Conservation (phyloP, 2,888 invertebrate species). For the Ennomos erosarius region DNA sequence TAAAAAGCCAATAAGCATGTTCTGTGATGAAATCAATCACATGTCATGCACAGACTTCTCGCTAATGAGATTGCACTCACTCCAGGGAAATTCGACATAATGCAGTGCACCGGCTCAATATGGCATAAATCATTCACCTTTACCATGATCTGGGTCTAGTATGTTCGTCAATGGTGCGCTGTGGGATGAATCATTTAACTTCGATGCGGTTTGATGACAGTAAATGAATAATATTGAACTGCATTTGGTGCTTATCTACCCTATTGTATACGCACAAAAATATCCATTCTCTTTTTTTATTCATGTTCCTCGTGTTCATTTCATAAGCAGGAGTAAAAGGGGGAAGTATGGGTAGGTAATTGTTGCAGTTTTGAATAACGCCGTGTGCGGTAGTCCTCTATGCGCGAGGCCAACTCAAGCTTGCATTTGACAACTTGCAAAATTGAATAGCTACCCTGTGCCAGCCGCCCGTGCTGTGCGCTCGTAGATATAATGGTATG, state of each 20-base stretch:
- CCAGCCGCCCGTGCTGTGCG: conserved; percentile 17
- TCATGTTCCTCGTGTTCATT: conserved; percentile 18
- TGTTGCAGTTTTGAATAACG: conserved; percentile 49
- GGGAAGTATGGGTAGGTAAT: conserved; percentile 32
- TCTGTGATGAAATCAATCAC: conserved; percentile 59
- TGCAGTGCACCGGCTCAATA: conserved; percentile 45
- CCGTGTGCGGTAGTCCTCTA: conserved; percentile 43
- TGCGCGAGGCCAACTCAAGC: conserved; percentile 46
- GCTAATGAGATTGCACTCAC: conserved; percentile 78
- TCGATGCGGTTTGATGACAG: conserved; percentile 3
- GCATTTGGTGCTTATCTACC: not conserved
- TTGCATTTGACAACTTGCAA: conserved; percentile 70
- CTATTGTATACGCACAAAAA: not conserved
- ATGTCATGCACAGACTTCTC: conserved; percentile 66
- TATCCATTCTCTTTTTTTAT: conserved; percentile 6
- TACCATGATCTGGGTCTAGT: conserved; percentile 66
- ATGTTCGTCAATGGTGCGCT: conserved; percentile 1
- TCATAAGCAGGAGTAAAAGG: not conserved
- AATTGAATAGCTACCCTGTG: conserved; percentile 61
- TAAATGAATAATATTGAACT: conserved; percentile 1
- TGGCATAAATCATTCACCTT: conserved; percentile 27
- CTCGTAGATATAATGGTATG: too few relatives aligned
- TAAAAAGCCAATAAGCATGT: conserved; percentile 50
- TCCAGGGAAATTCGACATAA: conserved; percentile 79
- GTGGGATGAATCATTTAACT: conserved; percentile 15